These are phyloP conservation scores for Orgyia antiqua DNA, from an alignment of 2,888 invertebrate genomes.

Conservation along the genomic window DNA sequence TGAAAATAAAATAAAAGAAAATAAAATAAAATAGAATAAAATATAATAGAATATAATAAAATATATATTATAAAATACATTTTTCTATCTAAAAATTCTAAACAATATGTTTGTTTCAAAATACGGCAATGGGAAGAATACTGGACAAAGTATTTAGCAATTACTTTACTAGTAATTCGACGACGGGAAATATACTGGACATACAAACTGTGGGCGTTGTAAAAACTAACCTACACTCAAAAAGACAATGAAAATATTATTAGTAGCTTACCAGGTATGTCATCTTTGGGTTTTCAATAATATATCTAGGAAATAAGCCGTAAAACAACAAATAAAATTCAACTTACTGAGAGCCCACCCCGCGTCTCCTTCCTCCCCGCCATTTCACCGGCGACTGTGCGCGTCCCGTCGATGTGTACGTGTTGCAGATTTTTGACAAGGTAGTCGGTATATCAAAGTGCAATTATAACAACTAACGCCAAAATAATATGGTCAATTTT, in stretches of 20 bases:
- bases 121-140: conserved; percentile 4
- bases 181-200: conserved; percentile 8
- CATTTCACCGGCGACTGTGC: not conserved
- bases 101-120: not conserved
- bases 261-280: not conserved
- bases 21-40: not conserved
- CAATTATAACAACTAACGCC: not conserved
- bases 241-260: not conserved
- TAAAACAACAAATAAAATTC: conserved; percentile 8
- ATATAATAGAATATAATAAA: no score
- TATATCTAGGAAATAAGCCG: conserved; percentile 1
- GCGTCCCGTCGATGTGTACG: not conserved
- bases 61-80: no score
- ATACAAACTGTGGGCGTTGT: conserved; percentile 3
- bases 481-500: not conserved
- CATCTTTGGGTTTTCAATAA: not conserved
- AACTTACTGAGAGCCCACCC: conserved; percentile 10
- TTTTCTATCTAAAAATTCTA: no score
- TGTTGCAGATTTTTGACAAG: not conserved
- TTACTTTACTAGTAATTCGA: conserved; percentile 5
- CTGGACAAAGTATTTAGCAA: conserved; percentile 4
- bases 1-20: conserved; percentile 1
- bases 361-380: conserved; percentile 7
- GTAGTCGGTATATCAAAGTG: not conserved
- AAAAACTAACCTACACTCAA: not conserved